Evolutionary conservation across 2,113 vertebrate genomes (phyloP).

Genomic region (Vombatus ursinus): DNA sequence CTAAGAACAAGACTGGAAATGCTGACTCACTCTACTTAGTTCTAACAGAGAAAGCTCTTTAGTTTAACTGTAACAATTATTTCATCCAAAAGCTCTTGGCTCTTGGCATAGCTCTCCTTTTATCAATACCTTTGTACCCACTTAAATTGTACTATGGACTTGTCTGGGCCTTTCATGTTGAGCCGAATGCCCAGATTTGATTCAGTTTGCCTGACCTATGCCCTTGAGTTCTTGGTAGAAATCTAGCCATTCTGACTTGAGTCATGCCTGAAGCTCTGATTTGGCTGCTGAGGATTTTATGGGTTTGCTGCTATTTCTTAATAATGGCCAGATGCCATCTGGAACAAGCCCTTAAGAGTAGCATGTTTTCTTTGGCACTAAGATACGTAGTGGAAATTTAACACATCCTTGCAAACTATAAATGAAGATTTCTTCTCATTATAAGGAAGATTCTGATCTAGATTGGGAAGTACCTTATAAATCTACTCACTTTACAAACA

Average conservation of each 20-base stretch:
- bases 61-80: not conserved
- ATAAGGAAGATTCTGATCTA: not conserved
- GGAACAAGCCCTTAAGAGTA: not conserved
- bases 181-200: not conserved
- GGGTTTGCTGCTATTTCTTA: not conserved
- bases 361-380: not conserved
- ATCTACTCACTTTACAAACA: not conserved
- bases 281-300: not conserved
- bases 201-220: slow-evolving; percentile 2
- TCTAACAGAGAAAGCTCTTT: not conserved
- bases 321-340: not conserved
- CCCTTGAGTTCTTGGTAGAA: slow-evolving; percentile 16
- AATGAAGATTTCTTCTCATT: not conserved
- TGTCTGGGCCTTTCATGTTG: not conserved
- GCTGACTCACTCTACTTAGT: not conserved
- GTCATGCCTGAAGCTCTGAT: not conserved
- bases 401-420: not conserved
- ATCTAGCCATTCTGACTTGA: not conserved
- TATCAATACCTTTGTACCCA: not conserved
- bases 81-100: not conserved
- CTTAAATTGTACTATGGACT: not conserved
- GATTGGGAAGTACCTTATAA: not conserved
- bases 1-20: not conserved
- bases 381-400: not conserved
- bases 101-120: not conserved